Percentiles rank a stretch among this genome's conserved stretches.
Conservation (phyloP, 1,140 invertebrate genomes). For the Idris sp. region DNA sequence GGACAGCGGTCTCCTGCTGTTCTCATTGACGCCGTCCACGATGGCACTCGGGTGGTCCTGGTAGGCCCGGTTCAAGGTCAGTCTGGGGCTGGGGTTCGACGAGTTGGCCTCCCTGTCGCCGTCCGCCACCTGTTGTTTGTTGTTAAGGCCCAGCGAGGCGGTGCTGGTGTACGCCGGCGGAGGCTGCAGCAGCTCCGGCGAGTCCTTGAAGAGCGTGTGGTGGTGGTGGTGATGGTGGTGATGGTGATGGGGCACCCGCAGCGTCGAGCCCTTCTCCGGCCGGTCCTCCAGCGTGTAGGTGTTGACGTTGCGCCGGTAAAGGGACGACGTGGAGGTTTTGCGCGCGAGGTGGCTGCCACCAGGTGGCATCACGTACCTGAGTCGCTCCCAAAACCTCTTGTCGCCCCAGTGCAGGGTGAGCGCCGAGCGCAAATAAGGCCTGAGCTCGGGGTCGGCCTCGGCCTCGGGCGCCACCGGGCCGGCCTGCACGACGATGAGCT, state of each 20-base stretch:
- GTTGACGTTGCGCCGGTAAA: constrained; percentile 86
- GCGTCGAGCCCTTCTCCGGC: constrained; percentile 79
- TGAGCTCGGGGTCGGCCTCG: constrained; percentile 90
- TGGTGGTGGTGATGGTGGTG: constrained; percentile 67
- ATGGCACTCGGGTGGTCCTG: constrained; percentile 77
- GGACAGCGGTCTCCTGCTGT: constrained; percentile 84
- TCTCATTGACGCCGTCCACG: constrained; percentile 76
- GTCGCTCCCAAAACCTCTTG: constrained; percentile 93
- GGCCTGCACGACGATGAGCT: constrained; percentile 91
- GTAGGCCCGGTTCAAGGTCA: constrained; percentile 77
- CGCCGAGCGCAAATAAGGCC: constrained; percentile 91
- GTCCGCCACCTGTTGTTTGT: constrained; percentile 53
- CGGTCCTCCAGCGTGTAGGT: constrained; percentile 84
- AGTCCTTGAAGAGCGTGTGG: constrained; percentile 75
- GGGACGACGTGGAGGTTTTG: constrained; percentile 76
- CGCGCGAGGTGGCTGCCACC: constrained; percentile 71
- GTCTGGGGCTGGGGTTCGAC: constrained; percentile 68
- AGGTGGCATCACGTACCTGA: constrained; percentile 91
- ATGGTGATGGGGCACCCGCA: constrained; percentile 71
- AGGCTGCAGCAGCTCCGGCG: constrained; percentile 71
- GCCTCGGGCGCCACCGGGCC: constrained; percentile 87
- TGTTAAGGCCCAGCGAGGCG: constrained; percentile 67
- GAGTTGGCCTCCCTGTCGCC: constrained; percentile 58
- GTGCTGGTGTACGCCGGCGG: constrained; percentile 79
- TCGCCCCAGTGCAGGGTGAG: constrained; percentile 91